phyloP scores from a whole-genome alignment of 2,797 vertebrate species.

The Zalophus californianus region DNA sequence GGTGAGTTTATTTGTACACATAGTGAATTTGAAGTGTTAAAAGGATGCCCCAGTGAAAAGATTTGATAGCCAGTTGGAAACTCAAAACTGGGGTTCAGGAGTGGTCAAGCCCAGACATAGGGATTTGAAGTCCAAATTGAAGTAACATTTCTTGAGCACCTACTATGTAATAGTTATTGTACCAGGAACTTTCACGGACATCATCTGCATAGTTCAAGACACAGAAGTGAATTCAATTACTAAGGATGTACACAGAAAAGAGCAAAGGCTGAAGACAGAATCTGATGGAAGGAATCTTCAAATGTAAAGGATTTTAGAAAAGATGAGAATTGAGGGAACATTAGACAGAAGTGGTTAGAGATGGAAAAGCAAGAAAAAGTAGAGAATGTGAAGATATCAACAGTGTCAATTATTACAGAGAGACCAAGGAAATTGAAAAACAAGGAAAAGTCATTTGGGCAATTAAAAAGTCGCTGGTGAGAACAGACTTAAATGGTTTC shows the following conservation, averaged over 20 bases:
- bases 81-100: background rate
- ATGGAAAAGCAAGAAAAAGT: background rate
- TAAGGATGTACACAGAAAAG: background rate
- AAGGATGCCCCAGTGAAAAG: slow-evolving; percentile 3
- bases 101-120: background rate
- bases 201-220: background rate
- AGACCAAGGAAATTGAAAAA: background rate
- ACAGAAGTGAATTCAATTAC: background rate
- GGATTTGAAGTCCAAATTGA: background rate
- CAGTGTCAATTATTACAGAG: background rate
- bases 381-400: slow-evolving; percentile 5
- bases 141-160: background rate
- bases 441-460: background rate
- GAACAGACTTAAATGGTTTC: background rate
- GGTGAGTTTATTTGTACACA: background rate
- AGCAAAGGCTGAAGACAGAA: background rate
- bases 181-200: background rate
- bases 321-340: background rate
- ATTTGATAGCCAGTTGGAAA: background rate
- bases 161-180: background rate
- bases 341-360: background rate
- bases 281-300: background rate
- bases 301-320: background rate
- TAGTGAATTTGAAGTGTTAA: background rate
- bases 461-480: background rate